Percentiles rank a stretch among this genome's conserved stretches.
These are phyloP conservation scores for Psephotus haematonotus DNA, from an alignment of 2,113 vertebrate species.

Conservation along the genomic window DNA sequence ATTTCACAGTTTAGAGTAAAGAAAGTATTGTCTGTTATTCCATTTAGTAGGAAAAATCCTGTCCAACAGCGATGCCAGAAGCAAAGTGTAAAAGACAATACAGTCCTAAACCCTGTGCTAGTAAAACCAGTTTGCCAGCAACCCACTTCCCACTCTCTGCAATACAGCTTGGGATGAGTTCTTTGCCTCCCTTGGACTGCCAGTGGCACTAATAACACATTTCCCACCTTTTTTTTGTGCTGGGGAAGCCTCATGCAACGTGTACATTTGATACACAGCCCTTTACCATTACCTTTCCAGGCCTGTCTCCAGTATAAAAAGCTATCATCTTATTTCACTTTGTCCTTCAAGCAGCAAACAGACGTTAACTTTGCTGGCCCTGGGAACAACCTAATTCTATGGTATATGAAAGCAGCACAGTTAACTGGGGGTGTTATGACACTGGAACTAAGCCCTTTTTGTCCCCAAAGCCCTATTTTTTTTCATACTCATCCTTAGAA, in stretches of 20 bases:
- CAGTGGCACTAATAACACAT: not conserved
- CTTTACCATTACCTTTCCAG: not conserved
- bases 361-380: slow-evolving; percentile 36
- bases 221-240: not conserved
- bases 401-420: not conserved
- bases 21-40: not conserved
- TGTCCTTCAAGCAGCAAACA: not conserved
- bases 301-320: not conserved
- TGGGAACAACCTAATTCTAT: slow-evolving; percentile 18
- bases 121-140: not conserved
- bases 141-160: rapidly evolving
- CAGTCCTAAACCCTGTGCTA: rapidly evolving
- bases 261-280: not conserved
- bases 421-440: slow-evolving; percentile 8
- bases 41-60: not conserved
- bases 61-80: not conserved
- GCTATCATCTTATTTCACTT: not conserved
- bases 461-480: slow-evolving; percentile 32
- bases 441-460: slow-evolving; percentile 22
- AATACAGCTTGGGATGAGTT: not conserved
- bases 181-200: not conserved
- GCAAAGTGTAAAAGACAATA: rapidly evolving
- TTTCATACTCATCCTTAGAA: not conserved
- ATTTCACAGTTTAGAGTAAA: not conserved
- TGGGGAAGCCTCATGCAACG: rapidly evolving